A percentile compares a stretch with the other conserved stretches of the same genome.
These are phyloP conservation scores for Plagodis pulveraria DNA, from an alignment of 2,888 invertebrate species.

Conservation along the genomic window DNA sequence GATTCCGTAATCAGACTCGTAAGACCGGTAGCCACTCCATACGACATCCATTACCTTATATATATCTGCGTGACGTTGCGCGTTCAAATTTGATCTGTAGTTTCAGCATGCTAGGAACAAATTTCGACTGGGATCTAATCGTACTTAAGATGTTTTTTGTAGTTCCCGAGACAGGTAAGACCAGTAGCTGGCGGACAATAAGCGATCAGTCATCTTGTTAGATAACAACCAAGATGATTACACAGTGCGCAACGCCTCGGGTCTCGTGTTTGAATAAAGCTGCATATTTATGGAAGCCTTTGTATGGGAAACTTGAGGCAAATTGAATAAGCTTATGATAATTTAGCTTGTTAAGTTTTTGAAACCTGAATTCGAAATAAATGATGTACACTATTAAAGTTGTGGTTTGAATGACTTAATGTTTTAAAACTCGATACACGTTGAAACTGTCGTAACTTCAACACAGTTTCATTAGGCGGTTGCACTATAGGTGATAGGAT, in stretches of 20 bases:
- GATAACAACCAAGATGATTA: constrained; percentile 73
- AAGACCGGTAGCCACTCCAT: constrained; percentile 49
- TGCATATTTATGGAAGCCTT: constrained; percentile 36
- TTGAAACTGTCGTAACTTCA: no score
- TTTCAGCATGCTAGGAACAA: constrained; percentile 29
- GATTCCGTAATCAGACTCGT: constrained; percentile 30
- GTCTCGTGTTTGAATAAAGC: constrained; percentile 37
- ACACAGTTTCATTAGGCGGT: no score
- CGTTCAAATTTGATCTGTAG: constrained; percentile 4
- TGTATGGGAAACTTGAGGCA: constrained; percentile 23
- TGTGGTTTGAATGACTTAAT: no score
- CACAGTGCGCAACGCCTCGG: constrained; percentile 41
- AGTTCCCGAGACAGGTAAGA: constrained; percentile 56
- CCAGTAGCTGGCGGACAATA: constrained; percentile 80
- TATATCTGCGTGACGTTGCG: constrained; percentile 7
- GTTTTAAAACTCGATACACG: no score
- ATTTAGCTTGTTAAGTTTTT: constrained; percentile 14
- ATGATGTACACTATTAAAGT: no score
- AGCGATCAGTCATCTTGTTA: constrained; percentile 79
- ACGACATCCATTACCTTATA: constrained; percentile 2
- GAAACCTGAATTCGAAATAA: neutral
- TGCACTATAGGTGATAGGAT: no score
- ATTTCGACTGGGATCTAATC: constrained; percentile 37
- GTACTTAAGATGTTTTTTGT: constrained; percentile 45
- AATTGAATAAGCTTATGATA: constrained; percentile 24